Conservation (phyloP, 2,888 invertebrate genomes). For the Tanypteryx hageni region DNA sequence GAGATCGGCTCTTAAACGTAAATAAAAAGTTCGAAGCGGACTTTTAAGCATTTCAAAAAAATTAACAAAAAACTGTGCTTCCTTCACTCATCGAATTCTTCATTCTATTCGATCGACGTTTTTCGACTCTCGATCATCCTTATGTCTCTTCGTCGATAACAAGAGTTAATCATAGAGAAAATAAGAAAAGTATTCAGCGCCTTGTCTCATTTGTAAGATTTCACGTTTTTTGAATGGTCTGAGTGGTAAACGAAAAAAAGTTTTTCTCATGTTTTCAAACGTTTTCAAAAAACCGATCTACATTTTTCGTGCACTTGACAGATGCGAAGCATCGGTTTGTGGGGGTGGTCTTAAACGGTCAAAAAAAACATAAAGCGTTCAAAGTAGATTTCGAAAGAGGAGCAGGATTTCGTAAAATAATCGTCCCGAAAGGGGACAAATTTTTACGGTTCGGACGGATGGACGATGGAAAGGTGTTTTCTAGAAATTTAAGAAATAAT, state of each 20-base stretch:
- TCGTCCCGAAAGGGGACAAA: background rate
- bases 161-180: background rate
- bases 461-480: constrained; percentile 39
- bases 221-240: constrained; percentile 1
- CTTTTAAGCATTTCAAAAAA: background rate
- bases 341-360: constrained; percentile 62
- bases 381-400: constrained; percentile 21
- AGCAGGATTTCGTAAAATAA: background rate
- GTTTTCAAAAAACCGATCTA: constrained; percentile 3
- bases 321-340: constrained; percentile 1
- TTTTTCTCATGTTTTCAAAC: constrained; percentile 33
- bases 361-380: constrained; percentile 49
- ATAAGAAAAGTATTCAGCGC: background rate
- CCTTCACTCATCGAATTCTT: background rate
- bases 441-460: background rate
- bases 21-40: background rate
- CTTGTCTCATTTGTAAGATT: constrained; percentile 5
- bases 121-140: constrained; percentile 20
- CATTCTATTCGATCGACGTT: background rate
- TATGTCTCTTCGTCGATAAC: background rate
- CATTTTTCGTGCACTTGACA: constrained; percentile 26
- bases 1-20: background rate
- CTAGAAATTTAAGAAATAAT: constrained; percentile 33
- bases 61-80: constrained; percentile 14
- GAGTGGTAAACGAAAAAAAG: background rate